These are phyloP conservation scores for Urocolius indicus DNA, from an alignment of 2,113 vertebrate genomes.

Conservation along the genomic window DNA sequence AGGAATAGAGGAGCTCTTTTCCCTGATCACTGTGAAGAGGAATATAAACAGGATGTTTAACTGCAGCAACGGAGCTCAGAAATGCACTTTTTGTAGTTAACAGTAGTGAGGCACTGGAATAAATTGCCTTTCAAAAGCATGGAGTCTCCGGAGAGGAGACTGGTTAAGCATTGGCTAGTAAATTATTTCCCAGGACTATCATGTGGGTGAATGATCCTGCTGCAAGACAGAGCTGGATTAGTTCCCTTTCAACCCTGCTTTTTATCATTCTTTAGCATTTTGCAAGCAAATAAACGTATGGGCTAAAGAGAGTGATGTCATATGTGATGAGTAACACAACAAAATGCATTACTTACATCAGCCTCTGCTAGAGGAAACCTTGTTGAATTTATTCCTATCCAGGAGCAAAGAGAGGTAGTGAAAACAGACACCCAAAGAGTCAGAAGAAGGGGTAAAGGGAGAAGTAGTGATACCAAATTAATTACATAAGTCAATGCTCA, in stretches of 20 bases:
- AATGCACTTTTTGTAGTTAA: neutral
- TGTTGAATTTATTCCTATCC: neutral
- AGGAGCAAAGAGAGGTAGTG: neutral
- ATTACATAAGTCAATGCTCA: neutral
- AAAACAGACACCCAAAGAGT: neutral
- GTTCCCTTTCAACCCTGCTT: neutral
- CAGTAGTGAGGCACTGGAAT: neutral
- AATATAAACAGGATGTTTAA: neutral
- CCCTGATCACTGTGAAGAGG: neutral
- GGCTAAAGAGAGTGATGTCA: neutral
- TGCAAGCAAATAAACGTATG: neutral
- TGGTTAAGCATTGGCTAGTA: neutral
- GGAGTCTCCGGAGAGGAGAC: neutral
- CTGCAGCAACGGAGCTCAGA: neutral
- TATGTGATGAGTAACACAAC: neutral
- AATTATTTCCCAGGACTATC: neutral
- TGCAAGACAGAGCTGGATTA: neutral
- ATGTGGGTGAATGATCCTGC: neutral
- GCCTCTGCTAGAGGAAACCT: neutral
- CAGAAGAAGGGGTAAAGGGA: neutral
- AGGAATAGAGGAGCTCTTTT: neutral
- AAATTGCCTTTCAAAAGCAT: neutral
- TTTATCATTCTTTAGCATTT: neutral
- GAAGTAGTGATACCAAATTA: neutral
- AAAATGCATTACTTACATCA: neutral